phyloP scores from a whole-genome alignment of 2,797 vertebrate genomes.

The Acipenser oxyrinchus region DNA sequence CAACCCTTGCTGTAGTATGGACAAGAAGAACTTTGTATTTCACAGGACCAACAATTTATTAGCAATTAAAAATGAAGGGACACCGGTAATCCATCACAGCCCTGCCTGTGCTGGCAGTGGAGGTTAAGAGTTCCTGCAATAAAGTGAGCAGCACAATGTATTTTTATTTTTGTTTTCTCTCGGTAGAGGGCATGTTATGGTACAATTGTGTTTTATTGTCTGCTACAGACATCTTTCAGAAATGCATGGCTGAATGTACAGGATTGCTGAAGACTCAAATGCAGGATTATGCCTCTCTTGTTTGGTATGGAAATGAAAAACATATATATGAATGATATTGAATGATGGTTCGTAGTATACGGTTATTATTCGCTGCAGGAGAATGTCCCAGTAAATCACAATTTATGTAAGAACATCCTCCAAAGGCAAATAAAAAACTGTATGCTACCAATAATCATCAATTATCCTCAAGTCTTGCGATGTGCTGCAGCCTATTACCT shows the following conservation, averaged over 20 bases:
- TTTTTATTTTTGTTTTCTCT: conserved; percentile 98
- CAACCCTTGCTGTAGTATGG: conserved; percentile 66
- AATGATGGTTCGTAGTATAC: too few relatives aligned
- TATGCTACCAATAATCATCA: too few relatives aligned
- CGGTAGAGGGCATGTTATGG: conserved; percentile 90
- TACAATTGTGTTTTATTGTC: conserved; percentile 81
- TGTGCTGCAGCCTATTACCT: too few relatives aligned
- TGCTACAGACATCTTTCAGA: conserved; percentile 55
- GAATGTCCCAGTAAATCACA: too few relatives aligned
- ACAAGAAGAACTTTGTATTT: conserved; percentile 75
- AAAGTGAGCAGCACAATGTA: conserved; percentile 91
- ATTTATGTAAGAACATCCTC: too few relatives aligned
- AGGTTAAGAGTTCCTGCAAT: conserved; percentile 77
- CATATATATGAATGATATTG: too few relatives aligned
- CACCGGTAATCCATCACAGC: conserved; percentile 85
- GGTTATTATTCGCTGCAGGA: too few relatives aligned
- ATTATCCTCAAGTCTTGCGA: too few relatives aligned
- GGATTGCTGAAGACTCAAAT: too few relatives aligned
- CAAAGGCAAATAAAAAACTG: too few relatives aligned
- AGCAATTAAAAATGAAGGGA: conserved; percentile 95
- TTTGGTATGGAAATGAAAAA: too few relatives aligned
- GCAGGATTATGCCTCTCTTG: too few relatives aligned
- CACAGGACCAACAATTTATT: conserved; percentile 88
- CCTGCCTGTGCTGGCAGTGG: conserved; percentile 75
- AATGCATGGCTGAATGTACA: conserved; percentile 3